phyloP scores from a whole-genome alignment of 2,797 vertebrate genomes.

The Melanotaenia parkinsoni region DNA sequence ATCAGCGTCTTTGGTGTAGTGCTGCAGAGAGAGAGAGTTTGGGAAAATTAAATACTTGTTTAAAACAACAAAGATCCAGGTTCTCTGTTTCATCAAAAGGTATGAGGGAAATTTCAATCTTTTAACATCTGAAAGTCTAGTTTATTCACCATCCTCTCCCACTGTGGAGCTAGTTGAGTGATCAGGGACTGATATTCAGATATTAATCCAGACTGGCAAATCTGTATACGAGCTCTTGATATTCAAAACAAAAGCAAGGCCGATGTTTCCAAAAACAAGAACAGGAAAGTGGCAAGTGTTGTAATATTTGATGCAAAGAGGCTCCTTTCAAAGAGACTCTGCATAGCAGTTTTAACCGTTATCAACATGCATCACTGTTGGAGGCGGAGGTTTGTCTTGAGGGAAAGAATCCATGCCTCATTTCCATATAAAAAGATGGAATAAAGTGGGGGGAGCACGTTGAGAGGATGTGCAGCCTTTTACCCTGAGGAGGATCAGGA shows the following conservation, averaged over 20 bases:
- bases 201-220: conserved; percentile 14
- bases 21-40: conserved; percentile 75
- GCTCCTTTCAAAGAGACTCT: conserved; percentile 17
- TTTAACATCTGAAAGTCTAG: not conserved
- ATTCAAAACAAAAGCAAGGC: conserved; percentile 23
- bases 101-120: not conserved
- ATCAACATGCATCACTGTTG: conserved; percentile 26
- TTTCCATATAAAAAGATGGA: conserved; percentile 37
- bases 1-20: conserved; percentile 96
- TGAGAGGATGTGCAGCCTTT: not conserved
- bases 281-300: conserved; percentile 15
- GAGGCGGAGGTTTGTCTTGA: not conserved
- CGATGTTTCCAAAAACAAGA: conserved; percentile 12
- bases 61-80: not conserved
- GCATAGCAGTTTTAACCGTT: conserved; percentile 22
- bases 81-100: not conserved
- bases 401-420: conserved; percentile 20
- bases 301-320: conserved; percentile 10
- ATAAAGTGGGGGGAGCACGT: not conserved
- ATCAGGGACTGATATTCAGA: conserved; percentile 3
- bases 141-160: not conserved
- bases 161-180: not conserved
- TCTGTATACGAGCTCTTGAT: conserved; percentile 27
- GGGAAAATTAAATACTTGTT: not conserved
- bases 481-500: not conserved